Evolutionary conservation across 2,797 vertebrate species (phyloP), one percentile per base, ranked within the genome.

Genomic region (Menidia menidia): DNA sequence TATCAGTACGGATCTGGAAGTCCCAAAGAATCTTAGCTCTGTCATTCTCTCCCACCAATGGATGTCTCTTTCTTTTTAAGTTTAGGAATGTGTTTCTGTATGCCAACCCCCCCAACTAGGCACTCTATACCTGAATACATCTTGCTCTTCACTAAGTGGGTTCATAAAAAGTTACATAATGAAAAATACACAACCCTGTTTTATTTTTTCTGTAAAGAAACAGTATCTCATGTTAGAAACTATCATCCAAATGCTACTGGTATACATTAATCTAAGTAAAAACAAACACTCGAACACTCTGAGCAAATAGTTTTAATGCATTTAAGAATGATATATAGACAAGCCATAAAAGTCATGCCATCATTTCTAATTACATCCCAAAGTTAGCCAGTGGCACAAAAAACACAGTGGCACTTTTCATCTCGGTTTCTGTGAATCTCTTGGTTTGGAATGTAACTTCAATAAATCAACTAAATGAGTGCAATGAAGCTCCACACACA

Each of bases 381-480:
- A 32, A 30, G 3, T 4, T 25, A 9, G 16, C 11, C 3, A 1
- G 31, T 4, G 12, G 53, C 2, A 55, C 12, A 18, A 25, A 51
- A 18, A 2, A 12, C 18, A 16, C 32, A 25, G 25, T 25, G 25
- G 25, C 25, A 25, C 2, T 18, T 7, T 59, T 57, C 33, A 1
- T 31, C 10, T 57, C 4, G 0, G 3, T 12, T 54, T 59, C 54
- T 30, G 12, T 45, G 19, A 30, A 67, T 66, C 14, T 8, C 10
- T 67, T 15, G 41, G 25, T 41, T 51, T 62, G 65, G 25, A 77
- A 55, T 63, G 32, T 48, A 62, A 15, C 42, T 57, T 35, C 45
- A 39, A 71, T 48, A 50, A 73, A 60, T 67, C 44, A 56, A 44
- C 70, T 51, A 42, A 55, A 67, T 59, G 4, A 73, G 12, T 11